Conservation (phyloP, 2,888 invertebrate genomes). For the Nomada fucata region DNA sequence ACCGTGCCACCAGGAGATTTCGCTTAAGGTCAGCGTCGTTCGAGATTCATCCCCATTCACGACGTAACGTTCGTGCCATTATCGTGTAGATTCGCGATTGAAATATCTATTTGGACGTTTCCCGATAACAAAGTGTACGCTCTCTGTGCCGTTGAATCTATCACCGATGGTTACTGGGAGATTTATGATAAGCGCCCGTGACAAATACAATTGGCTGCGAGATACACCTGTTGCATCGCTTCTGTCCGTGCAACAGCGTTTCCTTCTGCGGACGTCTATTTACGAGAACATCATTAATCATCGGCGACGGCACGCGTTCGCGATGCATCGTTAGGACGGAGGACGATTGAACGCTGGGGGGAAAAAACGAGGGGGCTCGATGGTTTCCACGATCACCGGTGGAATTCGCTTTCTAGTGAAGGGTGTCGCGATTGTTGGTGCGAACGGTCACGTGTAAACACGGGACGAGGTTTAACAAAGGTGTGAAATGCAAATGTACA, state of each 20-base stretch:
- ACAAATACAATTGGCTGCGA: conserved; percentile 26
- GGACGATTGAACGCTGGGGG: background rate
- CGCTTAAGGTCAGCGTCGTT: conserved; percentile 13
- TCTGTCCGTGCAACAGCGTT: background rate
- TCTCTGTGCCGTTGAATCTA: background rate
- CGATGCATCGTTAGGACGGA: background rate
- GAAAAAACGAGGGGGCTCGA: background rate
- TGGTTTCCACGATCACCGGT: background rate
- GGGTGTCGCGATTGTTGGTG: background rate
- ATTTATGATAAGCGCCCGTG: conserved; percentile 42
- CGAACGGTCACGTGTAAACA: background rate
- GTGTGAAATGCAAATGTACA: conserved; percentile 10
- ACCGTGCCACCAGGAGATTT: conserved; percentile 49
- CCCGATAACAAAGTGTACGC: no score
- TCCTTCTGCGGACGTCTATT: conserved; percentile 27
- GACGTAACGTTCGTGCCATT: background rate
- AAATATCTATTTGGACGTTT: background rate
- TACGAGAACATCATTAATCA: conserved; percentile 30
- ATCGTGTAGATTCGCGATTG: background rate
- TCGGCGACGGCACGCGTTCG: background rate
- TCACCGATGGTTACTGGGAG: background rate
- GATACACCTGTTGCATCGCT: conserved; percentile 50
- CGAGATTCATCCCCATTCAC: background rate
- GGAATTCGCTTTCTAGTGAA: conserved; percentile 5
- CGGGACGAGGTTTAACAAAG: conserved; percentile 1